These are phyloP conservation scores for Pagetopsis macropterus DNA, from an alignment of 2,797 vertebrate genomes.

Conservation along the genomic window DNA sequence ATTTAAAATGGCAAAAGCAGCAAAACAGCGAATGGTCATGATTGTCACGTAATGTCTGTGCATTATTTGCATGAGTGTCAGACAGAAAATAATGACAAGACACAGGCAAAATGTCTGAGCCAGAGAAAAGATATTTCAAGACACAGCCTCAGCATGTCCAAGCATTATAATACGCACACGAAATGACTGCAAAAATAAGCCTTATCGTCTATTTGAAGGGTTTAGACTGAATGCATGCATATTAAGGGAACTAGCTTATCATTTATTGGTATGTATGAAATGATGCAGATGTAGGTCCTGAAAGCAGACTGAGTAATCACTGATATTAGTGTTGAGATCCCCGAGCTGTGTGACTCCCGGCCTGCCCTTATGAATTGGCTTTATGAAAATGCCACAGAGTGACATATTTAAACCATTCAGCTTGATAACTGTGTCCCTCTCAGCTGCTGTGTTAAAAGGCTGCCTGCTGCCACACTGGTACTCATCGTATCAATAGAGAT, in stretches of 20 bases:
- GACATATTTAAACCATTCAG: conserved; percentile 66
- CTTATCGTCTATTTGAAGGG: conserved; percentile 15
- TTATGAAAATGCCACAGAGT: conserved; percentile 65
- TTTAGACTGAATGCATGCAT: conserved; percentile 24
- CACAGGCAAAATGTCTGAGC: conserved; percentile 31
- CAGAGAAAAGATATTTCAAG: conserved; percentile 35
- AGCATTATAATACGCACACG: conserved; percentile 16
- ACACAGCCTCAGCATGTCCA: conserved; percentile 26
- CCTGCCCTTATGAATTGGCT: conserved; percentile 60
- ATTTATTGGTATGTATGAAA: conserved; percentile 43
- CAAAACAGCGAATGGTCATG: conserved; percentile 24
- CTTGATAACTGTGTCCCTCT: conserved; percentile 59
- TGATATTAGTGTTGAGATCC: conserved; percentile 49
- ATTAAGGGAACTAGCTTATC: neutral
- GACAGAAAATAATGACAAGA: conserved; percentile 43
- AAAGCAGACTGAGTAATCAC: conserved; percentile 41
- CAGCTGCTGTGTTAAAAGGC: conserved; percentile 51
- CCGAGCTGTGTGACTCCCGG: conserved; percentile 33
- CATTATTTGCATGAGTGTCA: conserved; percentile 44
- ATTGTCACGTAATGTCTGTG: conserved; percentile 31
- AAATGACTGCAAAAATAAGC: conserved; percentile 26
- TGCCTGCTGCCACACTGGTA: conserved; percentile 24
- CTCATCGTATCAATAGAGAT: conserved; percentile 34
- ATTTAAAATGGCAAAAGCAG: neutral
- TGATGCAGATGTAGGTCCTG: conserved; percentile 45